phyloP scores from a whole-genome alignment of 2,797 vertebrate genomes.

The Syngnathus acus region DNA sequence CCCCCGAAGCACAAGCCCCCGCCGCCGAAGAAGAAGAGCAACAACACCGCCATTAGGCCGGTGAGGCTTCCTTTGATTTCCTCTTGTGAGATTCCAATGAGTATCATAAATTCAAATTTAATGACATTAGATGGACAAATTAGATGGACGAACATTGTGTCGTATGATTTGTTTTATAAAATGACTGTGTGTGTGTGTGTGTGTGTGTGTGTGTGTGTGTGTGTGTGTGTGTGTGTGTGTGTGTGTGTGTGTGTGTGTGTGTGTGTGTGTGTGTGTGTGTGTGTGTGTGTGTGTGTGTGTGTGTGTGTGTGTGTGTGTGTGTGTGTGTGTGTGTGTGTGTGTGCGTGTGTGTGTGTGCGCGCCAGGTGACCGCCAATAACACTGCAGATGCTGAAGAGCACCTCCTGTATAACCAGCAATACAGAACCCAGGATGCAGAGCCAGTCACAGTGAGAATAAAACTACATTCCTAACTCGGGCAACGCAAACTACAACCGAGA shows the following conservation, averaged over 20 bases:
- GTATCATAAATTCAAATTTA: neutral
- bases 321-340: neutral
- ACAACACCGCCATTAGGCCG: slow-evolving; percentile 28
- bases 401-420: slow-evolving; percentile 23
- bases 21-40: slow-evolving; percentile 62
- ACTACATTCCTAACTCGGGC: neutral
- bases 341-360: neutral
- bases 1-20: slow-evolving; percentile 74
- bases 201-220: neutral
- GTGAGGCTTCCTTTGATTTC: slow-evolving; percentile 44
- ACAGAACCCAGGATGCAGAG: slow-evolving; percentile 41
- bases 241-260: neutral
- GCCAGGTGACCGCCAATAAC: slow-evolving; percentile 14
- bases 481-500: neutral
- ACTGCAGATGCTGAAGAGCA: slow-evolving; percentile 12
- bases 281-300: slow-evolving; percentile 1
- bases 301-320: neutral
- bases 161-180: neutral
- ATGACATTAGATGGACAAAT: neutral
- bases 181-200: neutral
- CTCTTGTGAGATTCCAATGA: neutral
- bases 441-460: slow-evolving; percentile 60
- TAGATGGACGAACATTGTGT: neutral
- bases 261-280: neutral
- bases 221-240: too few species aligned